phyloP scores from a whole-genome alignment of 2,113 vertebrate genomes.

The Bos indicus region DNA sequence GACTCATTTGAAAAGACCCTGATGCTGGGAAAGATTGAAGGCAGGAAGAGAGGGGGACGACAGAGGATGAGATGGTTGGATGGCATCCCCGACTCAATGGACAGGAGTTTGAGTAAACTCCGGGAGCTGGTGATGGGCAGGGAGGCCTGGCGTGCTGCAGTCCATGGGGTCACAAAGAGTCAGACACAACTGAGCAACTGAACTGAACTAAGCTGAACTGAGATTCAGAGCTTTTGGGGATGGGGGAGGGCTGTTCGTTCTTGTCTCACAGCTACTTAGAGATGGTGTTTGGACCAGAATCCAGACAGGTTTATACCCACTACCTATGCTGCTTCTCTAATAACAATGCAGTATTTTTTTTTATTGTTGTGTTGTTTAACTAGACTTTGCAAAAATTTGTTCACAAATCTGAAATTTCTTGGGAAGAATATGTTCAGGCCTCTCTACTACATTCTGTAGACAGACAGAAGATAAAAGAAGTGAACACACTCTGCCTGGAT shows the following conservation, averaged over 20 bases:
- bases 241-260: background rate
- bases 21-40: background rate
- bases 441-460: background rate
- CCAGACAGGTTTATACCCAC: background rate
- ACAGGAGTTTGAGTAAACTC: background rate
- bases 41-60: background rate
- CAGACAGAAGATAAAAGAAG: background rate
- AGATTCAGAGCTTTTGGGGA: background rate
- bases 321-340: background rate
- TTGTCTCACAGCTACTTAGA: background rate
- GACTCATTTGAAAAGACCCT: background rate
- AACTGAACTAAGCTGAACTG: background rate
- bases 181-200: background rate
- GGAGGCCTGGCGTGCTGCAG: background rate
- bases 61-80: background rate
- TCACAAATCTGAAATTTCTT: background rate
- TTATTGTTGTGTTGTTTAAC: background rate
- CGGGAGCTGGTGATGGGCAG: background rate
- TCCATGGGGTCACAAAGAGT: background rate
- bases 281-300: background rate
- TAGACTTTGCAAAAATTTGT: background rate
- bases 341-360: background rate
- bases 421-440: background rate
- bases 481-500: background rate
- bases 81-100: background rate